Evolutionary conservation across 2,888 invertebrate genomes (phyloP), one percentile per base, ranked within the genome.

Genomic region (Asteroscopus sphinx): DNA sequence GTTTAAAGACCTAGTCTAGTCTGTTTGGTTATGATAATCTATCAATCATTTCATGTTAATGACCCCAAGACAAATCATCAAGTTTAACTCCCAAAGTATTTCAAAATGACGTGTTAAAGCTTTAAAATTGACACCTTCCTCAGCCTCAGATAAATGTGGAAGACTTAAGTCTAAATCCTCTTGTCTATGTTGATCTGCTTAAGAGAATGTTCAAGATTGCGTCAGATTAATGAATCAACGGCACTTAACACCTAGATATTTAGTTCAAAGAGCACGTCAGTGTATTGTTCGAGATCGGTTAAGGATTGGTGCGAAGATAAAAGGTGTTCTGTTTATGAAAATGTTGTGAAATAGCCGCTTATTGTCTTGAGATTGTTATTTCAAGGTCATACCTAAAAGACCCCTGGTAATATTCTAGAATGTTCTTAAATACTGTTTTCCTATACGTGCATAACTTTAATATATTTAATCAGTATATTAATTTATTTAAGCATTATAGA

Each of bases 171-270:
- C 46, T 51, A 46, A 59, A 15, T 40, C 21, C 26, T 15, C 40
- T 42, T 49, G 16, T 26, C 13, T 44, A 41, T 52, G 41, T 46
- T 49, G 35, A 32, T 54, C 36, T 40, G 44, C 53, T 49, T 51
- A 60, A 32, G 44, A 37, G 42, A 53, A 41, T 56, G 40, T 64
- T 56, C 1, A 13, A 37, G 64, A 53, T 68, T 56, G 56, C 46
- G 26, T 32, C 28, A 37, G 55, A 68, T 68, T 63, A 63, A 59
- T 41, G 52, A 42, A 64, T 46, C 37, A 51, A 63, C 42, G 32
- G 30, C 25, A 33, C n/a, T 36, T 28, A 44, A 42, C 42, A 56
- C 21, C 13, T 39, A 16, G 8, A 57, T 40, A 28, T 49, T 52
- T 40, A 40, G 25, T 39, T 47, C n/a, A 21, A 40, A 40, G 30